Percentiles rank a stretch among this genome's conserved stretches.
phyloP scores from a whole-genome alignment of 2,797 vertebrate genomes.

The Kryptopterus vitreolus region DNA sequence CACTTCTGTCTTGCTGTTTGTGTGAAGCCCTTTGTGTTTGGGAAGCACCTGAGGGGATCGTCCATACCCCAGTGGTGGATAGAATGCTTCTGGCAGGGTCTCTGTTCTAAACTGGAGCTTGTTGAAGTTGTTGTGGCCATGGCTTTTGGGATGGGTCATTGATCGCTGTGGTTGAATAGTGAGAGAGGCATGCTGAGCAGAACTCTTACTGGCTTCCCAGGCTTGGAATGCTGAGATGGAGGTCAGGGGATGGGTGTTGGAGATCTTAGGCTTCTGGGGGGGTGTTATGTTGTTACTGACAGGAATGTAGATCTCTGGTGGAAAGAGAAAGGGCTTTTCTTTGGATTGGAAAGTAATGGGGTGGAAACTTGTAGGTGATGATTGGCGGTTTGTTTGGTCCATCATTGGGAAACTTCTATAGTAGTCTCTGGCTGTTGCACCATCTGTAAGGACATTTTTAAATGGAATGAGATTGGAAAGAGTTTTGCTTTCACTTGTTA shows the following conservation, averaged over 20 bases:
- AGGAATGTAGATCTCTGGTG: conserved; percentile 78
- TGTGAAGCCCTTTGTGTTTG: conserved; percentile 86
- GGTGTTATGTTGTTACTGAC: conserved; percentile 77
- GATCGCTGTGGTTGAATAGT: conserved; percentile 56
- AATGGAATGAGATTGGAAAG: background rate
- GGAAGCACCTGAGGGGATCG: conserved; percentile 73
- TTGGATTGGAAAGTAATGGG: conserved; percentile 75
- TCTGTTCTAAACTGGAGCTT: conserved; percentile 86
- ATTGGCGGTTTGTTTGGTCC: conserved; percentile 74
- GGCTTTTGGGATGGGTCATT: conserved; percentile 68
- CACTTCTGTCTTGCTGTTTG: conserved; percentile 97
- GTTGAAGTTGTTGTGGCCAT: conserved; percentile 74
- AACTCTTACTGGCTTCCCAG: conserved; percentile 74
- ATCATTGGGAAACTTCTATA: conserved; percentile 82
- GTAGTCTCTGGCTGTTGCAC: conserved; percentile 79
- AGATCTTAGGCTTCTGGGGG: conserved; percentile 79
- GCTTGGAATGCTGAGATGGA: conserved; percentile 76
- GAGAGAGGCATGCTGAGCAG: conserved; percentile 69
- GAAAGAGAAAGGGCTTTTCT: conserved; percentile 76
- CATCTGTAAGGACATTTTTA: conserved; percentile 63
- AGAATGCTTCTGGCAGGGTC: conserved; percentile 83
- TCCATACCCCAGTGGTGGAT: conserved; percentile 74
- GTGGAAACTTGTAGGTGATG: conserved; percentile 75
- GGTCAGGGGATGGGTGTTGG: conserved; percentile 74
- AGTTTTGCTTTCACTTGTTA: background rate